Percentiles rank a stretch among this genome's conserved stretches.
These are phyloP conservation scores for Percopsis omiscomaycus DNA, from an alignment of 2,797 vertebrate genomes.

Conservation along the genomic window DNA sequence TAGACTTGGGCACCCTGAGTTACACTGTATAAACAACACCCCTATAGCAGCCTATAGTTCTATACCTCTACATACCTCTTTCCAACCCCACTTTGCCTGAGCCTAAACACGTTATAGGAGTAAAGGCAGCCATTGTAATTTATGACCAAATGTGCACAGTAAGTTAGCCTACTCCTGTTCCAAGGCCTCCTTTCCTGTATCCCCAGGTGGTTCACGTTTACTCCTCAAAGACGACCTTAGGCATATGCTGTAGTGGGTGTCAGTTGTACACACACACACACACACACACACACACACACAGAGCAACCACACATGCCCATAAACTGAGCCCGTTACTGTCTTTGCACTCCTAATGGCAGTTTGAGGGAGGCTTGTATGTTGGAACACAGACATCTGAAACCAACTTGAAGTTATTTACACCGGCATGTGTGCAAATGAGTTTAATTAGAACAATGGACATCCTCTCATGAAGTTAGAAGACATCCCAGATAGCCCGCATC, in stretches of 20 bases:
- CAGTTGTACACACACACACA: slow-evolving; percentile 9
- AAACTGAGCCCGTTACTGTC: slow-evolving; percentile 23
- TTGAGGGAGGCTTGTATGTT: slow-evolving; percentile 26
- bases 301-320: slow-evolving; percentile 2
- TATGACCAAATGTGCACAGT: slow-evolving; percentile 10
- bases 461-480: slow-evolving; percentile 1
- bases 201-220: slow-evolving; percentile 68
- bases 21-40: no score
- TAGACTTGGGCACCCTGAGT: no score
- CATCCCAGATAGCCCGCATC: slow-evolving; percentile 11
- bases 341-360: slow-evolving; percentile 20
- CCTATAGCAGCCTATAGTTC: background rate
- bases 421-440: slow-evolving; percentile 26
- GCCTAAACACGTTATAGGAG: background rate
- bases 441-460: slow-evolving; percentile 43
- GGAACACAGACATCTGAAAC: slow-evolving; percentile 54
- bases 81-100: no score
- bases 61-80: no score
- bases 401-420: slow-evolving; percentile 35
- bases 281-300: slow-evolving; percentile 8
- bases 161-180: slow-evolving; percentile 25
- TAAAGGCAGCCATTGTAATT: slow-evolving; percentile 2
- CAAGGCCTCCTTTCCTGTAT: slow-evolving; percentile 34
- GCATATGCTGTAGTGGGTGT: slow-evolving; percentile 13
- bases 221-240: slow-evolving; percentile 33